Evolutionary conservation across 2,888 invertebrate species (phyloP).

Genomic region (Sinohyriopsis cumingii): DNA sequence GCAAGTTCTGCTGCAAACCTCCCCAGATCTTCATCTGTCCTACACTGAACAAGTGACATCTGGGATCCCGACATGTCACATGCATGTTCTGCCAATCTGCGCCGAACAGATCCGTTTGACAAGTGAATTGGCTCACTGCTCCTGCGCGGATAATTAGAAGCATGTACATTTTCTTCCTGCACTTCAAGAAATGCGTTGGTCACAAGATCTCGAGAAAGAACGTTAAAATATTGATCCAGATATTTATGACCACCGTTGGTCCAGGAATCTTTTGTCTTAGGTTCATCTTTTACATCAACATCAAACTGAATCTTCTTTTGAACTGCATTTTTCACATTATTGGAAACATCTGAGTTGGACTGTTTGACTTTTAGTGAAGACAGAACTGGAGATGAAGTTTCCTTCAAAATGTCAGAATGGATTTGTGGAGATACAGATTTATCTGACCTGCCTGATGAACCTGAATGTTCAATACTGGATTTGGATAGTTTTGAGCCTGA

Average conservation of each 20-base stretch:
- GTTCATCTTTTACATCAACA: no score
- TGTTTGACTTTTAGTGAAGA: no score
- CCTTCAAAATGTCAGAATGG: no score
- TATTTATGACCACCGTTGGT: constrained; percentile 20
- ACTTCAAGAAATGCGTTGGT: constrained; percentile 62
- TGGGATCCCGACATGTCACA: constrained; percentile 20
- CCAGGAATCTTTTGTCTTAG: no score
- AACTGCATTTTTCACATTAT: no score
- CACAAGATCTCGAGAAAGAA: constrained; percentile 51
- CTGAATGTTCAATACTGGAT: no score
- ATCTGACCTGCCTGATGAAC: no score
- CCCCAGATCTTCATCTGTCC: constrained; percentile 57
- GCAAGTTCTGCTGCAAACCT: constrained; percentile 42
- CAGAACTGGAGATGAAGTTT: no score
- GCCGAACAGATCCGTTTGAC: constrained; percentile 43
- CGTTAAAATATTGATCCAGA: constrained; percentile 46
- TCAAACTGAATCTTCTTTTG: no score
- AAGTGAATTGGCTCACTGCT: constrained; percentile 64
- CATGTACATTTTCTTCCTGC: constrained; percentile 39
- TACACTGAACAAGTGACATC: constrained; percentile 35
- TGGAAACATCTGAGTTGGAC: no score
- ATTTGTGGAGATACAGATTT: no score
- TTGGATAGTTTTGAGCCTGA: no score
- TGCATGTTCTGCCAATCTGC: constrained; percentile 26
- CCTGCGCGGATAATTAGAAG: constrained; percentile 48